phyloP scores from a whole-genome alignment of 2,888 invertebrate species.

The Argynnis bischoffii region DNA sequence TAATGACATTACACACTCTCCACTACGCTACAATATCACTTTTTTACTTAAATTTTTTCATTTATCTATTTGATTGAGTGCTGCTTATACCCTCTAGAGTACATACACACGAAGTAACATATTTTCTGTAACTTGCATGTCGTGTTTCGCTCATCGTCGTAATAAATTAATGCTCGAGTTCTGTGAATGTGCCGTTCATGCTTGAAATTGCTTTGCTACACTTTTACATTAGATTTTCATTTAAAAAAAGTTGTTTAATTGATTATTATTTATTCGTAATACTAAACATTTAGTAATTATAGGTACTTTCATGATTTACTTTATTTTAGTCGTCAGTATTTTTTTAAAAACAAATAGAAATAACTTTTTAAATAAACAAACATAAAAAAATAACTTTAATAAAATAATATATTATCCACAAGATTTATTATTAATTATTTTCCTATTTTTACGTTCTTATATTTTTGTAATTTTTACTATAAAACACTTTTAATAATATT shows the following conservation, averaged over 20 bases:
- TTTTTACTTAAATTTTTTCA: not conserved
- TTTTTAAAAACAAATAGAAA: too few species aligned
- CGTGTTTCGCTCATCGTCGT: conserved; percentile 24
- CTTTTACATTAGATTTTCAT: conserved; percentile 9
- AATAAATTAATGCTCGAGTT: conserved; percentile 30
- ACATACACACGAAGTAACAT: conserved; percentile 15
- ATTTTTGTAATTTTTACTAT: too few species aligned
- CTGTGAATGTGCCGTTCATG: conserved; percentile 30
- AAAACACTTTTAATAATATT: not conserved
- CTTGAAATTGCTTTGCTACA: conserved; percentile 31
- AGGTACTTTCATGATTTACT: too few species aligned
- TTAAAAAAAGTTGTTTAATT: not conserved
- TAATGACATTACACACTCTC: too few species aligned
- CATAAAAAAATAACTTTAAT: too few species aligned
- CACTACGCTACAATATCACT: not conserved
- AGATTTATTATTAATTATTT: too few species aligned
- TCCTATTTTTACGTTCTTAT: too few species aligned
- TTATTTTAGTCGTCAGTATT: too few species aligned
- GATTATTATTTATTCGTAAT: too few species aligned
- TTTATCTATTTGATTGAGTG: not conserved
- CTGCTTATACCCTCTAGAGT: not conserved
- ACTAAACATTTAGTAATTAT: too few species aligned
- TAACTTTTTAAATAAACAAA: too few species aligned
- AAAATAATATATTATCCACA: too few species aligned
- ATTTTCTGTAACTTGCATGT: conserved; percentile 21